Evolutionary conservation across 1,140 invertebrate genomes (phyloP).

Genomic region (Drosophila sulfurigaster): DNA sequence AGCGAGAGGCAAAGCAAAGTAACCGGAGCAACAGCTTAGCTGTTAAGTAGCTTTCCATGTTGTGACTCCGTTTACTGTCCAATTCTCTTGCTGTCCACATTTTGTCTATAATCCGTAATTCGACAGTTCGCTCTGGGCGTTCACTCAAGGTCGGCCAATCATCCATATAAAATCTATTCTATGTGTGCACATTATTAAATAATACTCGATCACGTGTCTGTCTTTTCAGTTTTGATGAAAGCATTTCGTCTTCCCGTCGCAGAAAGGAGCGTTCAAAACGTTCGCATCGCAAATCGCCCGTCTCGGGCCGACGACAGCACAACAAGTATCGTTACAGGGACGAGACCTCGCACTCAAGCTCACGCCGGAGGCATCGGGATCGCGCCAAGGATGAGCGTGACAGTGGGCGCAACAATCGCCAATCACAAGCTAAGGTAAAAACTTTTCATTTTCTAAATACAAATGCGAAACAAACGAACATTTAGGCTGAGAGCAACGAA

Average conservation of each 20-base stretch:
- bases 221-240: slow-evolving; percentile 86
- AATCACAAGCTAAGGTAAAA: slow-evolving; percentile 85
- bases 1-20: slow-evolving; percentile 25
- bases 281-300: slow-evolving; percentile 87
- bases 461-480: slow-evolving; percentile 34
- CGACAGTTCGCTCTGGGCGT: slow-evolving; percentile 67
- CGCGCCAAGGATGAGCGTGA: slow-evolving; percentile 82
- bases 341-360: slow-evolving; percentile 83
- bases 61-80: slow-evolving; percentile 62
- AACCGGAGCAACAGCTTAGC: slow-evolving; percentile 59
- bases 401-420: slow-evolving; percentile 80
- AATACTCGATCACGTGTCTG: slow-evolving; percentile 37
- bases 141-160: slow-evolving; percentile 78
- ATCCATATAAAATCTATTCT: slow-evolving; percentile 37
- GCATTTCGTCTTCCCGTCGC: slow-evolving; percentile 86
- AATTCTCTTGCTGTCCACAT: slow-evolving; percentile 40
- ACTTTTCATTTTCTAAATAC: slow-evolving; percentile 83
- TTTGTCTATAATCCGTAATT: slow-evolving; percentile 32
- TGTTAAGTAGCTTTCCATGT: slow-evolving; percentile 72
- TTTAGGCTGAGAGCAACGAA: slow-evolving; percentile 31
- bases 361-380: slow-evolving; percentile 76
- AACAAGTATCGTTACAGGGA: slow-evolving; percentile 87
- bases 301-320: slow-evolving; percentile 86
- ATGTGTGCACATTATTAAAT: slow-evolving; percentile 31
- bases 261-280: slow-evolving; percentile 88